Evolutionary conservation across 2,797 vertebrate species (phyloP).

Genomic region (Coregonus sp.): DNA sequence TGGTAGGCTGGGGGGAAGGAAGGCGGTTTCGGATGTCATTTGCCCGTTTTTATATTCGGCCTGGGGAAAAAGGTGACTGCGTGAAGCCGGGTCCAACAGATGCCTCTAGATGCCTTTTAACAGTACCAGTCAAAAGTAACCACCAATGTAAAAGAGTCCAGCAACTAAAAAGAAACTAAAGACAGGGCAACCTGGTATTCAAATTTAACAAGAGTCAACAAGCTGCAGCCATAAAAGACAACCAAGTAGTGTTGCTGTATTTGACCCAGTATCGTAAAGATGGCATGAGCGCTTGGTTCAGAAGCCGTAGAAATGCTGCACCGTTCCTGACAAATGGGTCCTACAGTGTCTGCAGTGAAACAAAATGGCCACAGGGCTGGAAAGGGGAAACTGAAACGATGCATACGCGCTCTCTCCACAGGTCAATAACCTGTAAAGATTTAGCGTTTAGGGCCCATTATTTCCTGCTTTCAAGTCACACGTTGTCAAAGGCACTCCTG

Average conservation of each 20-base stretch:
- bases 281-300: conserved; percentile 13
- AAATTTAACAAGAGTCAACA: conserved; percentile 34
- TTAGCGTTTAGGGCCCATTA: conserved; percentile 80
- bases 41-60: conserved; percentile 13
- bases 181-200: conserved; percentile 20
- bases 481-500: conserved; percentile 73
- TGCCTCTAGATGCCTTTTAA: conserved; percentile 26
- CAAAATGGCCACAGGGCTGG: conserved; percentile 10
- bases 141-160: conserved; percentile 16
- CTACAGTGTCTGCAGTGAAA: no score
- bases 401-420: conserved; percentile 38
- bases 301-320: conserved; percentile 25
- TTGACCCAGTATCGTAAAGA: background rate
- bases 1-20: conserved; percentile 41
- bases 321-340: conserved; percentile 28
- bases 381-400: conserved; percentile 25
- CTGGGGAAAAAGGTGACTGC: conserved; percentile 22
- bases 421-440: conserved; percentile 80
- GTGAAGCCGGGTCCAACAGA: conserved; percentile 20
- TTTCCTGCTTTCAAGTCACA: conserved; percentile 82
- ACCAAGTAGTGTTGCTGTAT: background rate
- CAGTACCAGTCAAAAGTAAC: conserved; percentile 7
- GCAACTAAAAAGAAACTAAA: background rate
- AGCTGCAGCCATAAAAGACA: conserved; percentile 41
- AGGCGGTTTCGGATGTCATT: conserved; percentile 52